phyloP scores from a whole-genome alignment of 2,113 vertebrate species.

The Willisornis vidua region DNA sequence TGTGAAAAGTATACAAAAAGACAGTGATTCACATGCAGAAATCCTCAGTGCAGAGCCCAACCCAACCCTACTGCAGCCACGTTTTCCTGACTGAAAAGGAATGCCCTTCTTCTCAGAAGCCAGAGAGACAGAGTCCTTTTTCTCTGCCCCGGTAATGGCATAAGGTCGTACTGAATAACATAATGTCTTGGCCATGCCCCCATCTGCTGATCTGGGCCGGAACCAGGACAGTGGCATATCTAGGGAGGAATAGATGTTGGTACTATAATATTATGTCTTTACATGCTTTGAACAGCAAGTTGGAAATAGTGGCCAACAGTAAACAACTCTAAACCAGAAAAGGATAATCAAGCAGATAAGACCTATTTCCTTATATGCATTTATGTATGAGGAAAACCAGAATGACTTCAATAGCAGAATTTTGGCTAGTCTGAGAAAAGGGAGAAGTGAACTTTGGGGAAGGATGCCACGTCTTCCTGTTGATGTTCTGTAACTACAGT shows the following conservation, averaged over 20 bases:
- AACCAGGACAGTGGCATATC: background rate
- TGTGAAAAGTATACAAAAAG: background rate
- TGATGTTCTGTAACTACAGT: background rate
- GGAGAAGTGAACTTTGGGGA: background rate
- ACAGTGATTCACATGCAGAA: background rate
- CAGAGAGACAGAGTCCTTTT: background rate
- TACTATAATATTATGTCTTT: background rate
- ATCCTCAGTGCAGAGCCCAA: background rate
- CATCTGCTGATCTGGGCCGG: accelerated
- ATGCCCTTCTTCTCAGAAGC: background rate
- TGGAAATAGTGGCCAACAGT: background rate
- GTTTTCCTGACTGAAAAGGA: background rate
- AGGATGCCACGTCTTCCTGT: background rate
- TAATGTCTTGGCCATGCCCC: background rate
- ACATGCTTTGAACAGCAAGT: background rate
- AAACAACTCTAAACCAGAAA: background rate
- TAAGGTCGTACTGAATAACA: background rate
- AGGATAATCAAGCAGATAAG: background rate
- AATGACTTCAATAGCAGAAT: background rate
- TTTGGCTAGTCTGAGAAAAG: background rate
- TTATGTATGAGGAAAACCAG: background rate
- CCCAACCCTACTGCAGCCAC: background rate
- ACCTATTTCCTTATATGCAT: background rate
- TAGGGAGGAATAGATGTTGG: background rate
- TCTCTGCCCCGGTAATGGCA: accelerated